These are phyloP conservation scores for Melanostigma gelatinosum DNA, from an alignment of 2,113 vertebrate species.

Conservation along the genomic window DNA sequence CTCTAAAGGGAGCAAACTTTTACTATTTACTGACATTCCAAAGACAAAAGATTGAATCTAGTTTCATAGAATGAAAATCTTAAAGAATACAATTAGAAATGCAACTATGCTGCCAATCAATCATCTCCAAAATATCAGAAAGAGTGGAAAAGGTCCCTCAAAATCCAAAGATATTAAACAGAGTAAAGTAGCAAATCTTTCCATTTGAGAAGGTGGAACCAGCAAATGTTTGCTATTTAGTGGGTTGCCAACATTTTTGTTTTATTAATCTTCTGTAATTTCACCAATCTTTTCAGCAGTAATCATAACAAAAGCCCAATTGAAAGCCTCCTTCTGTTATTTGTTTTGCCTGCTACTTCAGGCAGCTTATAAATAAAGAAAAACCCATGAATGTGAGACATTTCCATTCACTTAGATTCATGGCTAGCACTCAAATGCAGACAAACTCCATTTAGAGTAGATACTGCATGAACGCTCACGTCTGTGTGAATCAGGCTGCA, in stretches of 20 bases:
- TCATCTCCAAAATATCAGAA: not conserved
- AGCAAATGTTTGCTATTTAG: not conserved
- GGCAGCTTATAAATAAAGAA: slow-evolving; percentile 1
- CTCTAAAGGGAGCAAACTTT: not conserved
- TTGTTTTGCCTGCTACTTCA: not conserved
- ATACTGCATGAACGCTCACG: slow-evolving; percentile 30
- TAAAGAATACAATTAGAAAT: not conserved
- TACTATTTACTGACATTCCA: not conserved
- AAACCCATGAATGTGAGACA: slow-evolving; percentile 24
- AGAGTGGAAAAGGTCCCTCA: not conserved
- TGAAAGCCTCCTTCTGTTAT: not conserved
- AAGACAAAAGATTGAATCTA: not conserved
- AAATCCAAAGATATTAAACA: not conserved
- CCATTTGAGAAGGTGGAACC: not conserved
- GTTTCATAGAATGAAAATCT: not conserved
- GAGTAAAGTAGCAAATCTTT: not conserved
- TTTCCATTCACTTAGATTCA: not conserved
- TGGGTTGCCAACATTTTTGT: not conserved
- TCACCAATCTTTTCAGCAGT: not conserved
- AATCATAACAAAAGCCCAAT: not conserved
- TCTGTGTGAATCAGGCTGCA: slow-evolving; percentile 10
- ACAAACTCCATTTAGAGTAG: slow-evolving; percentile 25
- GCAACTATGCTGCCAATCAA: not conserved
- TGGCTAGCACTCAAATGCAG: not conserved
- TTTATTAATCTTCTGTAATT: not conserved